These are phyloP conservation scores for Polydrusus pterygomalis DNA, from an alignment of 2,888 invertebrate genomes.

Conservation along the genomic window DNA sequence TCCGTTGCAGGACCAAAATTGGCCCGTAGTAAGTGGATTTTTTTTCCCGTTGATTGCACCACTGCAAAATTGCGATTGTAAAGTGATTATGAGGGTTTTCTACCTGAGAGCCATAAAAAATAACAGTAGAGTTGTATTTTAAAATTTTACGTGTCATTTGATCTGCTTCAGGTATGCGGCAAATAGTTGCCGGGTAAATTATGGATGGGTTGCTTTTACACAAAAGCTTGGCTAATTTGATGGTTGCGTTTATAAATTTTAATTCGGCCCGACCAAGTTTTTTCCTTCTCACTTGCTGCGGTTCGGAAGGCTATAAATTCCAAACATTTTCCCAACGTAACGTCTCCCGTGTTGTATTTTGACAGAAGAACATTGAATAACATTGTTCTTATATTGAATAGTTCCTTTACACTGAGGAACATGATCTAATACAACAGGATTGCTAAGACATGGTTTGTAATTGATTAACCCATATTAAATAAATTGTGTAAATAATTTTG, in stretches of 20 bases:
- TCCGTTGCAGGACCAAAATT: constrained; percentile 43
- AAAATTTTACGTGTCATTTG: constrained; percentile 48
- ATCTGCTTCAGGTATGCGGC: constrained; percentile 49
- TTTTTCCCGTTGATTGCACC: constrained; percentile 44
- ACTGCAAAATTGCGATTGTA: constrained; percentile 38
- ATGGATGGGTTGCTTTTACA: background rate
- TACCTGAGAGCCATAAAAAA: constrained; percentile 50
- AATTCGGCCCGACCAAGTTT: background rate
- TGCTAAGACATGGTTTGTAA: too few species aligned
- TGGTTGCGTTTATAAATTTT: too few species aligned
- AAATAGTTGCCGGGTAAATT: background rate
- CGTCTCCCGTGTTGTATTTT: too few species aligned
- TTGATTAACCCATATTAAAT: too few species aligned
- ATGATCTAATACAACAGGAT: too few species aligned
- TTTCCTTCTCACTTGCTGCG: too few species aligned
- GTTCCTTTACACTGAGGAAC: too few species aligned
- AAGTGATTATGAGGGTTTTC: constrained; percentile 46
- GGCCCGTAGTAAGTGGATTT: constrained; percentile 37
- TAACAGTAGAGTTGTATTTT: constrained; percentile 45
- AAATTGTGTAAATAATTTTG: too few species aligned
- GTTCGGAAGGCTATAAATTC: too few species aligned
- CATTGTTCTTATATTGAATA: too few species aligned
- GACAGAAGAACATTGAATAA: too few species aligned
- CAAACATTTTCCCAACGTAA: too few species aligned
- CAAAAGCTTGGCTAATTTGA: background rate